Evolutionary conservation across 1,140 invertebrate genomes (phyloP), one percentile per base, ranked within the genome.

Genomic region (Eupristina koningsbergeri): DNA sequence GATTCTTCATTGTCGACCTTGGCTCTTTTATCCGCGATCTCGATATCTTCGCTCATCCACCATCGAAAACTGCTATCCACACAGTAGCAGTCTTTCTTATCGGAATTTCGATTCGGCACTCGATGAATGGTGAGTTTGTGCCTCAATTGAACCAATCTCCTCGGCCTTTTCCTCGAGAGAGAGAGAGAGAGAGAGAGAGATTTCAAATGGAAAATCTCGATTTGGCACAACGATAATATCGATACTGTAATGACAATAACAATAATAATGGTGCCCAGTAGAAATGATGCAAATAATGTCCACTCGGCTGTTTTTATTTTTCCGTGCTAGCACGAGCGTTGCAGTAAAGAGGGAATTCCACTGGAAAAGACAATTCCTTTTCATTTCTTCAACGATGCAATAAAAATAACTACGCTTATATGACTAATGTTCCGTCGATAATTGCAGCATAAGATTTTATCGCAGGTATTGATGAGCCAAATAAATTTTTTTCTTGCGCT

Each of bases 81-180:
- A 81, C 79, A 74, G 61, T 41, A 39, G 64, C 41, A 17, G 45
- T 22, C 76, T 79, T 64, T 80, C 80, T 80, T 63, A 61, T 71
- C 45, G 63, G 85, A 84, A 86, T 87, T 87, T 89, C 84, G 84
- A 89, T 89, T 88, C 84, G 47, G 79, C 74, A 80, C 85, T 15
- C 34, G 80, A 81, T 90, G 88, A 90, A 90, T 89, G 86, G 85
- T 34, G 34, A 39, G 86, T 84, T 86, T 89, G 88, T 90, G 89
- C 84, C 15, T 39, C 26, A 11, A 1, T 22, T n/a, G n/a, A 11
- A 39, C 8, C 69, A 80, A 69, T 80, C 78, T 50, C 9, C n/a
- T 7, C 26, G 41, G n/a, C 77, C 41, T 79, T 79, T 67, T 47
- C 41, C 36, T 29, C 31, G 53, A 29, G 19, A 41, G 2, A 29